Conservation (phyloP, 2,113 vertebrate genomes). For the Thryonomys swinderianus region DNA sequence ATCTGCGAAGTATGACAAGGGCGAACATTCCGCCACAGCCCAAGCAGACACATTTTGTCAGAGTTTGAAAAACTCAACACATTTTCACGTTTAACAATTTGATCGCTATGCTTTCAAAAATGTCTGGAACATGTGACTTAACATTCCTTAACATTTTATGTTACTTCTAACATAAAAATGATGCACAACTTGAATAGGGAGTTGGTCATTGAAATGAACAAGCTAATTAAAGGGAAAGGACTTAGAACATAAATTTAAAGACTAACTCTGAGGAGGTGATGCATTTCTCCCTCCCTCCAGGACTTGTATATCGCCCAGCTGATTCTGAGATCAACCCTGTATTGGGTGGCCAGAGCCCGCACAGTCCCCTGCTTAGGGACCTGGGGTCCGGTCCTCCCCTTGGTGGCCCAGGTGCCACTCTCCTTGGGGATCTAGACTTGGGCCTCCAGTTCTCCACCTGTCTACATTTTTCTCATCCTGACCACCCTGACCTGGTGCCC, state of each 20-base stretch:
- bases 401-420: slow-evolving; percentile 74
- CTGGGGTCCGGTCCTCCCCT: slow-evolving; percentile 60
- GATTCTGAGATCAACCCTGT: neutral
- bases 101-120: neutral
- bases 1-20: neutral
- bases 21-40: neutral
- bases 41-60: neutral
- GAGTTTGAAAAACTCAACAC: neutral
- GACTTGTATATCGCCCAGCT: accelerated
- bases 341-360: neutral
- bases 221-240: neutral
- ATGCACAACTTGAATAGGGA: neutral
- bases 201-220: neutral
- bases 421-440: slow-evolving; percentile 54
- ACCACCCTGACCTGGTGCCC: neutral
- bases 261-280: accelerated
- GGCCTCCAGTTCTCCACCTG: slow-evolving; percentile 44
- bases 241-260: too few relatives aligned
- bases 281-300: accelerated
- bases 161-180: neutral
- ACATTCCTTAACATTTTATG: too few relatives aligned
- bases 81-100: neutral
- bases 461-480: neutral
- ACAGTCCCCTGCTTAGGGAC: slow-evolving; percentile 67
- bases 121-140: neutral